Base-by-base conservation (phyloP, 2,888 invertebrate genomes). In the Deilephila porcellus region DNA sequence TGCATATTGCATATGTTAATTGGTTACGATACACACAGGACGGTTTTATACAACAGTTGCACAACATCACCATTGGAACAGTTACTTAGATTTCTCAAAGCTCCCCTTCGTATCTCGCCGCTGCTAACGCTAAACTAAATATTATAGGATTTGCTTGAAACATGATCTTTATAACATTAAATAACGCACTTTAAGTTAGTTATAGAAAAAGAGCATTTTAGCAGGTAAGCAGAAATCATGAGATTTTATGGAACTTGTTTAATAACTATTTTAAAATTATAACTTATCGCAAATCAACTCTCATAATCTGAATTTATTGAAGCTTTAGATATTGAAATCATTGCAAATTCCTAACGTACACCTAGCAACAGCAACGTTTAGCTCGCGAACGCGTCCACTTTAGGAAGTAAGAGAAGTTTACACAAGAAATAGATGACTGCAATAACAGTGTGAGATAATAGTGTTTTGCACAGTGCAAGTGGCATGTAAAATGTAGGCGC, bases 401-500 rank as follows among this genome's bases (percentile, higher is more conserved):
- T 6, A 7, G 25, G 20, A 63, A 53, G 62, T 64, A 62, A n/a
- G 34, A 52, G 56, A 67, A 19, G 17, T 72, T 72, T 71, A 19
- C 25, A 17, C 37, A 60, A 71, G 74, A 59, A 29, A 59, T 60
- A 72, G 60, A 73, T 71, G 60, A 52, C 67, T 53, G 60, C 76
- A 73, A 73, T 71, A 78, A 81, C 78, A 79, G 80, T 77, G 70
- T 79, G 78, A 80, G 79, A 83, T 84, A 83, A 83, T 83, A 80
- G 81, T 75, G 74, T 80, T 80, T 81, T 78, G 77, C 77, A 78
- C 82, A 85, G 83, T 89, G 89, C 89, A 90, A 85, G 82, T 83
- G 86, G 82, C 86, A 84, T 86, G 86, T 84, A 85, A 83, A 84
- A 86, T 85, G 86, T 88, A 86, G 86, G 84, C 85, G 86, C 84